Evolutionary conservation across 2,113 vertebrate species (phyloP).

Genomic region (Aegithalos caudatus): DNA sequence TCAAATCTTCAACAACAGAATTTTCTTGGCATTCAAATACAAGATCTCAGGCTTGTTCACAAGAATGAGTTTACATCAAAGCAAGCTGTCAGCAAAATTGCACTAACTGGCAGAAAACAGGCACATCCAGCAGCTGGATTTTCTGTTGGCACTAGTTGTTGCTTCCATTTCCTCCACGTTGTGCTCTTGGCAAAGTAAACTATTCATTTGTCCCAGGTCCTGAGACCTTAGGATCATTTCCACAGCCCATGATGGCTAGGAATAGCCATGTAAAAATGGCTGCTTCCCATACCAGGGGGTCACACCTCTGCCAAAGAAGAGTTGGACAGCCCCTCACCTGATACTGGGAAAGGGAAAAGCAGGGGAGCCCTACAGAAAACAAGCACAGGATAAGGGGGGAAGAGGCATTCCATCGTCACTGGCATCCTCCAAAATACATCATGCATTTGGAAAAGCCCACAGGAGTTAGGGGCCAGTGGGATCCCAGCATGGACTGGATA

Average conservation of each 20-base stretch:
- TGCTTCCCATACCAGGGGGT: neutral
- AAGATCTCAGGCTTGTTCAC: neutral
- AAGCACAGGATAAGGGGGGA: accelerated
- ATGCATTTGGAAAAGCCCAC: accelerated
- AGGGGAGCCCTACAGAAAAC: neutral
- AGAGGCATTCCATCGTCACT: neutral
- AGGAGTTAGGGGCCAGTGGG: neutral
- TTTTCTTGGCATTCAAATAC: neutral
- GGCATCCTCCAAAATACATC: neutral
- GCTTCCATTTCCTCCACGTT: neutral
- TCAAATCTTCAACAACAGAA: neutral
- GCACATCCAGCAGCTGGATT: neutral
- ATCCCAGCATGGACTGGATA: neutral
- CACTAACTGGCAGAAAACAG: neutral
- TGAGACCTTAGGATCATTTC: neutral
- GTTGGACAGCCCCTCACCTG: neutral
- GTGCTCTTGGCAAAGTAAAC: neutral
- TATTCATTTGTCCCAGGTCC: neutral
- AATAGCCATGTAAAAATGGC: neutral
- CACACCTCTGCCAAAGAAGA: neutral
- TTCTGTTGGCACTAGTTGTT: neutral
- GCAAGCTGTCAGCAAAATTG: neutral
- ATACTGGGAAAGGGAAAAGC: accelerated
- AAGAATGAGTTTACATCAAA: neutral
- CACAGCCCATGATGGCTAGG: neutral